A percentile compares a stretch with the other conserved stretches of the same genome.
Conservation (phyloP, 2,797 vertebrate species). For the Rhadinocentrus ornatus region DNA sequence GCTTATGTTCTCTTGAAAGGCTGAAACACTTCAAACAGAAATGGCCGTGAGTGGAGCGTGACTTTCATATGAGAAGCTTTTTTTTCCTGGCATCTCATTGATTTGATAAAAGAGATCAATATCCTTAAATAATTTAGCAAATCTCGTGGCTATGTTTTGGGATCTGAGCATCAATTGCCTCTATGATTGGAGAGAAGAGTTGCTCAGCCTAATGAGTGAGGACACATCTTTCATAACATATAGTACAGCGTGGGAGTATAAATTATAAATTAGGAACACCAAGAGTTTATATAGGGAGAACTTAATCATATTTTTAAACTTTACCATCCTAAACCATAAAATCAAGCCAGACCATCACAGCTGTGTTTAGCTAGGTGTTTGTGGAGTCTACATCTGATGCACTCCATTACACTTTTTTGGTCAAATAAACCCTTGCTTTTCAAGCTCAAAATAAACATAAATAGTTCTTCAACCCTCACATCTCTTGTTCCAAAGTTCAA, state of each 20-base stretch:
- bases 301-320: slow-evolving; percentile 70
- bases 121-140: slow-evolving; percentile 78
- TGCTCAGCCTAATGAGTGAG: slow-evolving; percentile 62
- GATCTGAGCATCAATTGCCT: slow-evolving; percentile 62
- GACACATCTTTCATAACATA: slow-evolving; percentile 56
- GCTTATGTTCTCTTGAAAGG: slow-evolving; percentile 78
- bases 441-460: background rate
- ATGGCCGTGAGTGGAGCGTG: slow-evolving; percentile 55
- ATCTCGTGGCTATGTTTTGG: slow-evolving; percentile 68
- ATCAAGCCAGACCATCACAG: background rate
- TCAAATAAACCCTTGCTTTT: background rate
- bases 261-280: slow-evolving; percentile 73
- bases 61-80: slow-evolving; percentile 68
- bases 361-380: background rate
- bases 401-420: background rate
- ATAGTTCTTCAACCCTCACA: background rate
- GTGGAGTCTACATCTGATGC: background rate
- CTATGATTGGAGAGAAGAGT: slow-evolving; percentile 54
- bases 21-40: slow-evolving; percentile 79
- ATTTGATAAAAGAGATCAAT: slow-evolving; percentile 81
- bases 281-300: slow-evolving; percentile 58
- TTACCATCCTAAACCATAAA: slow-evolving; percentile 23
- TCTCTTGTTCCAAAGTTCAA: background rate
- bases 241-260: slow-evolving; percentile 55
- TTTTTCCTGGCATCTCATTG: slow-evolving; percentile 59